Conservation (phyloP, 2,113 vertebrate species). For the Oryctolagus cuniculus region DNA sequence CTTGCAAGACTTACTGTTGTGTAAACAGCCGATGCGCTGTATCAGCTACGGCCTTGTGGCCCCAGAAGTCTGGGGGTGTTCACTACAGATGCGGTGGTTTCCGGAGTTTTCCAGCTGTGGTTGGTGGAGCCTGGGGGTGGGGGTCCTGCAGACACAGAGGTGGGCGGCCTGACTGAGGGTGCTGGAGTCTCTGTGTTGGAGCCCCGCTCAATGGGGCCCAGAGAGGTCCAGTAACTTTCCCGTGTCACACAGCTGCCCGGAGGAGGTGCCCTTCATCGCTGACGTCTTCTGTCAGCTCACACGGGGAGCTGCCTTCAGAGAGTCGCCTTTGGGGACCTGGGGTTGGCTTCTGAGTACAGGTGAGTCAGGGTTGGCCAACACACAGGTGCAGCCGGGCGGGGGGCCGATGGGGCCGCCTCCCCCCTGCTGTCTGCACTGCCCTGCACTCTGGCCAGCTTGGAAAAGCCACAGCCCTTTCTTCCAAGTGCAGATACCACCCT, state of each 20-base stretch:
- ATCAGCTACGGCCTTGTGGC: too few species aligned
- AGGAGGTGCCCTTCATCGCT: too few species aligned
- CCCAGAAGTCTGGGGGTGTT: background rate
- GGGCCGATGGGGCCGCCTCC: background rate
- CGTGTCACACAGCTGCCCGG: background rate
- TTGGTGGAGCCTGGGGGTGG: background rate
- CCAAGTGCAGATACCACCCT: too few species aligned
- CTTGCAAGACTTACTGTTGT: background rate
- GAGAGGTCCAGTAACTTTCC: background rate
- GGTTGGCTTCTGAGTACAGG: background rate
- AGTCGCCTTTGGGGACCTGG: accelerated
- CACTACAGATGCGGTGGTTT: background rate
- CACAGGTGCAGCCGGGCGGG: background rate
- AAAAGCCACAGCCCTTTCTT: too few species aligned
- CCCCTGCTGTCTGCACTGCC: too few species aligned
- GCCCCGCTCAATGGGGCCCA: background rate
- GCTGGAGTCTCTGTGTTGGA: too few species aligned
- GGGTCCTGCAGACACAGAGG: background rate
- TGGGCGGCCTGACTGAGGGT: too few species aligned
- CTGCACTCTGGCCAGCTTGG: too few species aligned
- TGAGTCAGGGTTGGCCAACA: background rate
- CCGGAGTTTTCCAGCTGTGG: background rate
- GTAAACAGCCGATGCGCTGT: background rate
- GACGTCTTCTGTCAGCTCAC: background rate
- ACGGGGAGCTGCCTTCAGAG: background rate